These are phyloP conservation scores for Verasper variegatus DNA, from an alignment of 2,113 vertebrate genomes.

Conservation along the genomic window DNA sequence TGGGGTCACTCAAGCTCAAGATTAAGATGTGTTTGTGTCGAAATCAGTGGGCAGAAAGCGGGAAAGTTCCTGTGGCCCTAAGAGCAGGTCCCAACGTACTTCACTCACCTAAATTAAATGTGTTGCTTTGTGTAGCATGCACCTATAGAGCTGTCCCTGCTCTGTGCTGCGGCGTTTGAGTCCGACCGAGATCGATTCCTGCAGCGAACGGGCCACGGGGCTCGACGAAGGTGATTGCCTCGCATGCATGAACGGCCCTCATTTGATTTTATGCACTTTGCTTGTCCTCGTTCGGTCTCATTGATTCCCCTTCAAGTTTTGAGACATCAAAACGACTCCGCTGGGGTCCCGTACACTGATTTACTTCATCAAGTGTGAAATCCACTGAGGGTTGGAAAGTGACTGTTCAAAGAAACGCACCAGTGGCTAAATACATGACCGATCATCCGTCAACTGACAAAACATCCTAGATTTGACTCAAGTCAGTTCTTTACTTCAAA, in stretches of 20 bases:
- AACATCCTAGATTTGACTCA: not conserved
- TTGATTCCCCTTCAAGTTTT: slow-evolving; percentile 13
- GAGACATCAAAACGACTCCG: slow-evolving; percentile 22
- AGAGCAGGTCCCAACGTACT: not conserved
- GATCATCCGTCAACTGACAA: not conserved
- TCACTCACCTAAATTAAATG: slow-evolving; percentile 9
- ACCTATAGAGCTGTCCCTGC: not conserved
- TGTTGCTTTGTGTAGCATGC: too few species aligned
- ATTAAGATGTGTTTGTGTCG: not conserved
- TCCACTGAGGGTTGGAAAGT: not conserved
- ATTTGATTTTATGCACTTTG: slow-evolving; percentile 30
- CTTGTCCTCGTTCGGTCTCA: slow-evolving; percentile 25
- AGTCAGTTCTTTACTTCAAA: slow-evolving; percentile 2
- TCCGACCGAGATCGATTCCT: not conserved
- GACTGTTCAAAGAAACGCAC: slow-evolving; percentile 10
- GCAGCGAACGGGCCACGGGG: too few species aligned
- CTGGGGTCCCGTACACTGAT: not conserved
- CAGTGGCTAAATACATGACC: not conserved
- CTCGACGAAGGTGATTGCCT: slow-evolving; percentile 6
- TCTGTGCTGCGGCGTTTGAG: not conserved
- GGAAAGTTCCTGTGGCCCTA: not conserved
- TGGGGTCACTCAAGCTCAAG: slow-evolving; percentile 4
- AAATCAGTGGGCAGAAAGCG: not conserved
- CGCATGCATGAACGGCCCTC: slow-evolving; percentile 8
- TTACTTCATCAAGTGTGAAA: slow-evolving; percentile 9